Percentiles rank a stretch among this genome's conserved stretches.
phyloP scores from a whole-genome alignment of 1,140 invertebrate genomes.

The Drosophila lacertosa region DNA sequence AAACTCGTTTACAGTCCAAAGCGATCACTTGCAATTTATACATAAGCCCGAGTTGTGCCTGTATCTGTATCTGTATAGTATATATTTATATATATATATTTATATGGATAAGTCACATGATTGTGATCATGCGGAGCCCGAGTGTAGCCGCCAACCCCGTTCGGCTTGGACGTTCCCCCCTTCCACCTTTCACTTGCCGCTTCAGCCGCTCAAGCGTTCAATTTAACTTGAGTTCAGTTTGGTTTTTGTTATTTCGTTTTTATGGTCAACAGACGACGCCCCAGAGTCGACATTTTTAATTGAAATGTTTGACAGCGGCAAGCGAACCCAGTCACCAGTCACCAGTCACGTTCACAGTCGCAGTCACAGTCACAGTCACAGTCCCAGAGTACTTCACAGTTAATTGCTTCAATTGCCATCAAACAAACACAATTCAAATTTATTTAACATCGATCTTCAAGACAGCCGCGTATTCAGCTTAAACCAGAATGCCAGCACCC shows the following conservation, averaged over 20 bases:
- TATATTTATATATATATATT: conserved; percentile 4
- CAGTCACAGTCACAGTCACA: conserved; percentile 10
- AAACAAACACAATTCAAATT: conserved; percentile 65
- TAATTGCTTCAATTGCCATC: conserved; percentile 75
- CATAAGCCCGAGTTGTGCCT: neutral
- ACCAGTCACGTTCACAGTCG: conserved; percentile 9
- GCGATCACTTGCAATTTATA: conserved; percentile 28
- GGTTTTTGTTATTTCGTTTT: conserved; percentile 33
- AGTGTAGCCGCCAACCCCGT: conserved; percentile 19
- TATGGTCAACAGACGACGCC: conserved; percentile 29
- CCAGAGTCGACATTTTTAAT: conserved; percentile 56
- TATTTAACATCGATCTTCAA: conserved; percentile 58
- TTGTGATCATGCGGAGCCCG: conserved; percentile 62
- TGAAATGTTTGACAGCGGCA: conserved; percentile 72
- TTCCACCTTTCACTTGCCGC: too few species aligned
- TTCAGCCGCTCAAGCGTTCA: conserved; percentile 41
- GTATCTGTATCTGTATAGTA: conserved; percentile 2
- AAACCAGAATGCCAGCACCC: too few species aligned
- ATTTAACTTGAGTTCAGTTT: conserved; percentile 63
- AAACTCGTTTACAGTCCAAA: conserved; percentile 60
- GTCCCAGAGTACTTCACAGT: conserved; percentile 67
- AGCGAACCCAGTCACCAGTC: conserved; percentile 4
- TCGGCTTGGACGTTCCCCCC: neutral
- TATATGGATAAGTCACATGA: conserved; percentile 71
- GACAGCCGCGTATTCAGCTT: conserved; percentile 1